Evolutionary conservation across 64 coral and sea anemone species (phyloP), one percentile per base, ranked within the genome.

Genomic region (Trachythela sp.): DNA sequence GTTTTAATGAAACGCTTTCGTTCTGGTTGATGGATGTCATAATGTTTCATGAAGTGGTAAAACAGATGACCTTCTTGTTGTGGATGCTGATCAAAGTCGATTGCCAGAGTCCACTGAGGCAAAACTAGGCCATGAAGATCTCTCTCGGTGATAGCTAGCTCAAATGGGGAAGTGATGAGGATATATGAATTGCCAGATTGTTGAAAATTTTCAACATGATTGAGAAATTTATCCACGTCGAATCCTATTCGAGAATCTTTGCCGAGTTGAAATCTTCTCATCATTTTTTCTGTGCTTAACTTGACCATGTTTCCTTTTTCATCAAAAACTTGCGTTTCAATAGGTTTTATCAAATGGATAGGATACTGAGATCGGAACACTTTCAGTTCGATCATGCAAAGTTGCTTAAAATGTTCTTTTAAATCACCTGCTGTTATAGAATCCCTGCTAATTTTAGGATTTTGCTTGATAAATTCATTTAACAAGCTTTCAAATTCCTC

Each of bases 51-150:
- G n/a, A 92, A 94, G 10, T 72, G 71, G 15, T 89, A 32, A 18
- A 80, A 92, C 11, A 94, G 32, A 45, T 92, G 90, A 9, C 87
- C 90, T 18, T 89, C 68, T 31, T 83, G 42, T 2, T 86, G 89
- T 48, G 86, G 90, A n/a, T 71, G 40, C 51, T 94, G 93, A 86
- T 94, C 93, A 54, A 94, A 94, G 38, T 94, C 93, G 26, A 94
- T 84, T 24, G 92, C 93, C 35, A 94, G 60, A 17, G 87, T 88
- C 93, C 93, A 94, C 56, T 94, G 86, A 2, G 93, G 93, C 20
- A 92, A 85, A 49, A 94, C 93, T 64, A 92, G 37, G 4, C 93
- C 93, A 58, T 94, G 91, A 10, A 94, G 50, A 76, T 94, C 93
- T 39, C 90, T 48, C 14, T 86, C 87, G 3, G 50, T 34, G 10